phyloP scores from a whole-genome alignment of 2,888 invertebrate species.

The Cephalotes varians region DNA sequence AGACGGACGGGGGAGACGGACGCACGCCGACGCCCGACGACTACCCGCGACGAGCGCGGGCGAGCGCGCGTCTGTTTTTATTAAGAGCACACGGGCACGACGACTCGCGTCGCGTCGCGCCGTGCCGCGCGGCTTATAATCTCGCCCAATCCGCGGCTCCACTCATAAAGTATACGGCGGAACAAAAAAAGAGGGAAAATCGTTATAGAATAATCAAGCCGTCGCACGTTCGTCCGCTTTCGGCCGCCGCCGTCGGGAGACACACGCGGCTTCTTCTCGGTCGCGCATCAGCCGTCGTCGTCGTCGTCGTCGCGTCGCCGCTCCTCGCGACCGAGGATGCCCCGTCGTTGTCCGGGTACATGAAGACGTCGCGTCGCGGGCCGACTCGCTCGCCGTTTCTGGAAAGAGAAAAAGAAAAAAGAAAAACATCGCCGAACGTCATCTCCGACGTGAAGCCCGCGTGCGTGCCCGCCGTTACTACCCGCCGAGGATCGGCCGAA shows the following conservation, averaged over 20 bases:
- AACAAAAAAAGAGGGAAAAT: conserved; percentile 69
- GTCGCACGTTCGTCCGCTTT: conserved; percentile 29
- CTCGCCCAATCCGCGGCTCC: conserved; percentile 81
- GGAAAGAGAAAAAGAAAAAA: background rate
- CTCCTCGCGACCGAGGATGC: conserved; percentile 42
- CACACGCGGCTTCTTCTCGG: conserved; percentile 37
- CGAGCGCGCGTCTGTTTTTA: conserved; percentile 54
- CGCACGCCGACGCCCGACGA: conserved; percentile 82
- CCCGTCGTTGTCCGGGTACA: conserved; percentile 4
- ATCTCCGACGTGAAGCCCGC: background rate
- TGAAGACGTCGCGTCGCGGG: conserved; percentile 20
- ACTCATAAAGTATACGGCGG: conserved; percentile 77
- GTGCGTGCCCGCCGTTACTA: conserved; percentile 12
- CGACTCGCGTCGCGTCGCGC: conserved; percentile 53
- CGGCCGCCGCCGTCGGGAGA: conserved; percentile 27
- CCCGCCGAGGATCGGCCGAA: conserved; percentile 11
- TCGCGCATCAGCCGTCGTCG: conserved; percentile 29
- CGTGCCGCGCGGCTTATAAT: conserved; percentile 75
- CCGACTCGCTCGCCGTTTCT: conserved; percentile 1
- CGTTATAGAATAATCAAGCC: conserved; percentile 81
- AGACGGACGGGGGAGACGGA: conserved; percentile 39
- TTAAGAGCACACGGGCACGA: conserved; percentile 44
- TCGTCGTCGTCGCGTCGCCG: background rate
- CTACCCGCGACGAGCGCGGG: conserved; percentile 77
- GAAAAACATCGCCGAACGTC: background rate